A percentile compares a stretch with the other conserved stretches of the same genome.
These are phyloP conservation scores for Pampus argenteus DNA, from an alignment of 2,797 vertebrate species.

Conservation along the genomic window DNA sequence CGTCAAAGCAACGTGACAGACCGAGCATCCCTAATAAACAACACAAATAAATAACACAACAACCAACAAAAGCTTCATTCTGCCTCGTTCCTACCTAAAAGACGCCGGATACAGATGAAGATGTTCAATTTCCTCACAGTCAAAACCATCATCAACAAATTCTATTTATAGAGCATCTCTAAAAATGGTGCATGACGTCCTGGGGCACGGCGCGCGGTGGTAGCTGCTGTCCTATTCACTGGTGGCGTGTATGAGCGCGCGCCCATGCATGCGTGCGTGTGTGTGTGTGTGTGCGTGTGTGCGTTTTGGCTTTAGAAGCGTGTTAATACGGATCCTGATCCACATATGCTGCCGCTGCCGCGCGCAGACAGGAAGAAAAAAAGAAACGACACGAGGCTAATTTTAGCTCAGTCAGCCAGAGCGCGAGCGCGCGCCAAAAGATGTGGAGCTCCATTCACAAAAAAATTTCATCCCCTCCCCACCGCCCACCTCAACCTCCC, in stretches of 20 bases:
- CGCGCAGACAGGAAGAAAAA: constrained; percentile 30
- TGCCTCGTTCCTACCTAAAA: constrained; percentile 47
- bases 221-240: constrained; percentile 60
- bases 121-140: constrained; percentile 7
- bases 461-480: constrained; percentile 45
- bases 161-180: constrained; percentile 80
- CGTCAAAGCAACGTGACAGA: constrained; percentile 18
- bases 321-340: constrained; percentile 39
- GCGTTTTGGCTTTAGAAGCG: background rate
- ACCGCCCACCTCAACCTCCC: constrained; percentile 19
- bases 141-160: constrained; percentile 54
- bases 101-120: background rate
- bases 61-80: background rate
- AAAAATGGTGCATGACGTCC: constrained; percentile 82
- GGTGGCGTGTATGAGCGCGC: constrained; percentile 29
- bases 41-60: background rate
- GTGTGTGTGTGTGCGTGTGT: background rate
- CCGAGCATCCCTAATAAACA: background rate
- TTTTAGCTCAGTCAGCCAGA: constrained; percentile 67
- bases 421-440: constrained; percentile 45
- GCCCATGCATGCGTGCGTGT: constrained; percentile 1
- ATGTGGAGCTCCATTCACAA: constrained; percentile 79
- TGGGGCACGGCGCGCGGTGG: constrained; percentile 58
- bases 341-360: constrained; percentile 14
- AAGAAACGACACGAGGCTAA: constrained; percentile 55